A percentile compares a stretch with the other conserved stretches of the same genome.
These are phyloP conservation scores for Notamacropus eugenii DNA, from an alignment of 2,797 vertebrate genomes.

Conservation along the genomic window DNA sequence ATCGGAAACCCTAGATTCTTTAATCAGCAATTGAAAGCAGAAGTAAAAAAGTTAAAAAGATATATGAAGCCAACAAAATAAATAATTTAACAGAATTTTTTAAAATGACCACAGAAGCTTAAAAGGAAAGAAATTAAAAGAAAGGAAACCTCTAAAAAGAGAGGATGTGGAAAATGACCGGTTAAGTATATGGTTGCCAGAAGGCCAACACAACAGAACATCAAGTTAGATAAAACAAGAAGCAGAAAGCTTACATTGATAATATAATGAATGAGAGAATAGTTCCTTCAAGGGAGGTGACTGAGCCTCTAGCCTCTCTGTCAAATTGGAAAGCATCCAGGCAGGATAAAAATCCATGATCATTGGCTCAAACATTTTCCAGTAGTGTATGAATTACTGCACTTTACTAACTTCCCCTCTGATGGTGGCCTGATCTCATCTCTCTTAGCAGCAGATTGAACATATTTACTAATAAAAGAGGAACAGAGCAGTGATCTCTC, in stretches of 20 bases:
- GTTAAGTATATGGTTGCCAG: not conserved
- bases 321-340: not conserved
- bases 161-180: not conserved
- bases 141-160: not conserved
- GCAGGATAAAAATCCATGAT: not conserved
- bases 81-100: not conserved
- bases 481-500: not conserved
- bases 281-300: not conserved
- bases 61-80: not conserved
- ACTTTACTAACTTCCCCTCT: not conserved
- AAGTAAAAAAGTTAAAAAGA: not conserved
- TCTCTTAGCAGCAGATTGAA: not conserved
- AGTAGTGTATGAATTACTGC: not conserved
- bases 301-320: not conserved
- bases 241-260: not conserved
- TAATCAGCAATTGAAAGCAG: not conserved
- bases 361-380: not conserved
- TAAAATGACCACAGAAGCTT: not conserved
- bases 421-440: not conserved
- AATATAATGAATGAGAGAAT: not conserved
- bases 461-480: not conserved
- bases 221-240: not conserved
- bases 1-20: not conserved
- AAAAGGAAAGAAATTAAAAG: not conserved
- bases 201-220: not conserved